phyloP scores from a whole-genome alignment of 1,140 invertebrate genomes.

The Heterodera carotae region DNA sequence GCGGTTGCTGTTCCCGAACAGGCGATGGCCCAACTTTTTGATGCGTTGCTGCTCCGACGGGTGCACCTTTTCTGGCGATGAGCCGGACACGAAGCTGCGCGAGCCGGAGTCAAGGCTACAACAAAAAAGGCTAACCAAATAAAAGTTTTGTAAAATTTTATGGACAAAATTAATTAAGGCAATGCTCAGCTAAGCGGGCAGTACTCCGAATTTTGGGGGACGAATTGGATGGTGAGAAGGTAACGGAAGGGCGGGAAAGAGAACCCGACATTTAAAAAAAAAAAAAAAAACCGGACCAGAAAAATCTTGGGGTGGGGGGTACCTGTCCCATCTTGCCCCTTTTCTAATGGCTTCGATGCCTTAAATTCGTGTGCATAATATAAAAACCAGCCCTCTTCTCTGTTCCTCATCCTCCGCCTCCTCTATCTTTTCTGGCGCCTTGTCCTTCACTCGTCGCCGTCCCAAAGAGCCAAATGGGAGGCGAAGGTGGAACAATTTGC shows the following conservation, averaged over 20 bases:
- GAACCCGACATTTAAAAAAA: too few relatives aligned
- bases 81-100: not conserved
- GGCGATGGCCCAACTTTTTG: not conserved
- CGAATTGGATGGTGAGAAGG: too few relatives aligned
- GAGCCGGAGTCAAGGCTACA: conserved; percentile 5
- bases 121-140: not conserved
- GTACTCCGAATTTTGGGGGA: too few relatives aligned
- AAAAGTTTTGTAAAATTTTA: too few relatives aligned
- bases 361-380: not conserved
- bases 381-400: not conserved
- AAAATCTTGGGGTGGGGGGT: too few relatives aligned
- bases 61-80: not conserved
- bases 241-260: too few relatives aligned
- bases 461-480: not conserved
- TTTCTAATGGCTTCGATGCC: too few relatives aligned
- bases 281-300: too few relatives aligned
- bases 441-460: not conserved
- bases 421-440: not conserved
- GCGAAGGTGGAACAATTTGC: not conserved
- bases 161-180: too few relatives aligned
- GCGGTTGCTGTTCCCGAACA: not conserved
- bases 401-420: too few relatives aligned
- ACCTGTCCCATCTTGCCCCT: too few relatives aligned
- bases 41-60: not conserved
- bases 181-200: too few relatives aligned